A percentile compares a stretch with the other conserved stretches of the same genome.
These are phyloP conservation scores for Sorex maritimensis DNA, from an alignment of 2,797 vertebrate genomes.

Conservation along the genomic window DNA sequence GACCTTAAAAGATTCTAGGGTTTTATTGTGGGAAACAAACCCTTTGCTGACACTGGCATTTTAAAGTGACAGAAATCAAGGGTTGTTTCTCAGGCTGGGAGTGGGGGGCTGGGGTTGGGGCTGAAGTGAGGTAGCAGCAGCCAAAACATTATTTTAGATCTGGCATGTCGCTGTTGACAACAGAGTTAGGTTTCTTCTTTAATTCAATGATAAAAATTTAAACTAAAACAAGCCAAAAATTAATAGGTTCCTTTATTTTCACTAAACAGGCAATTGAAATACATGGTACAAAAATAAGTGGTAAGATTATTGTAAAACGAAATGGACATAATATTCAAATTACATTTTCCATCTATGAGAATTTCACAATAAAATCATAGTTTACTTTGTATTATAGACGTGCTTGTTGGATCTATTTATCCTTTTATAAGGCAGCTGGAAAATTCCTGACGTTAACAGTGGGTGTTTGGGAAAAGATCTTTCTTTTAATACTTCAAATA, in stretches of 20 bases:
- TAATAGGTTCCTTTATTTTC: constrained; percentile 88
- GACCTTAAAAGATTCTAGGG: constrained; percentile 59
- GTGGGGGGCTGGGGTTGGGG: background rate
- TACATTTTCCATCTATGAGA: constrained; percentile 91
- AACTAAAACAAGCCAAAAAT: constrained; percentile 88
- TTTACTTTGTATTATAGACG: constrained; percentile 93
- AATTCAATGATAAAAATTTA: constrained; percentile 87
- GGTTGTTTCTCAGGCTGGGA: constrained; percentile 26
- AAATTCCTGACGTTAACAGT: constrained; percentile 77
- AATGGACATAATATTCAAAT: constrained; percentile 89
- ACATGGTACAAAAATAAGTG: constrained; percentile 89
- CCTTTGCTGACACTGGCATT: constrained; percentile 70
- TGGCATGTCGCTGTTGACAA: constrained; percentile 76
- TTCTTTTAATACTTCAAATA: constrained; percentile 16
- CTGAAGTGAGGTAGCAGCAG: constrained; percentile 48
- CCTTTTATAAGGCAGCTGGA: constrained; percentile 84
- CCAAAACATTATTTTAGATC: constrained; percentile 70
- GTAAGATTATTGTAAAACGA: constrained; percentile 90
- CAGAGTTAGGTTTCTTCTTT: constrained; percentile 75
- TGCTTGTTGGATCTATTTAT: constrained; percentile 92
- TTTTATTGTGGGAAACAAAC: constrained; percentile 75
- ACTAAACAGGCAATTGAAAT: constrained; percentile 90
- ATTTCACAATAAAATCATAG: constrained; percentile 92
- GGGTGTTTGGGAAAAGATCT: constrained; percentile 65
- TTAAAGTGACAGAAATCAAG: constrained; percentile 65